These are phyloP conservation scores for Melanotaenia parkinsoni DNA, from an alignment of 2,797 vertebrate genomes.

Conservation along the genomic window DNA sequence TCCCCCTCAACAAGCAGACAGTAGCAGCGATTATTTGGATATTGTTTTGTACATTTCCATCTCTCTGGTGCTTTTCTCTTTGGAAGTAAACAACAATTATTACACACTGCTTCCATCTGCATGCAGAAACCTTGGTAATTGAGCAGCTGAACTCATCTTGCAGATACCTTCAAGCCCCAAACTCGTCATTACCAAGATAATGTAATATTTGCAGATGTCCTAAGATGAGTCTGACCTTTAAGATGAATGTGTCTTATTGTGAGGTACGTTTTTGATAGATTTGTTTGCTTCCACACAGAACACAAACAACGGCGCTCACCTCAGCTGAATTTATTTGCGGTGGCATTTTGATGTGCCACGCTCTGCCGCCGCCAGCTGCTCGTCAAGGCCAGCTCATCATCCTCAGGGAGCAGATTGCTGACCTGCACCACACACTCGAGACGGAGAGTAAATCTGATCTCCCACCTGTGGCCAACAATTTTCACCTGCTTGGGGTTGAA, in stretches of 20 bases:
- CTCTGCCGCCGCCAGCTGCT: constrained; percentile 13
- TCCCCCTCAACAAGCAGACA: constrained; percentile 1
- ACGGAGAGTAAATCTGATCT: constrained; percentile 21
- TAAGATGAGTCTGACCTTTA: constrained; percentile 50
- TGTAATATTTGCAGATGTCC: constrained; percentile 40
- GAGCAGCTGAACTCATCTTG: constrained; percentile 7
- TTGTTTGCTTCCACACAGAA: constrained; percentile 33
- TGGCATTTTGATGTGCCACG: constrained; percentile 41
- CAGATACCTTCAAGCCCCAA: constrained; percentile 6
- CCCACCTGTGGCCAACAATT: constrained; percentile 27
- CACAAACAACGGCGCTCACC: constrained; percentile 19
- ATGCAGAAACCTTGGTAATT: neutral
- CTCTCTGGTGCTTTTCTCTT: neutral
- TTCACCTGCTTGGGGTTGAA: constrained; percentile 14
- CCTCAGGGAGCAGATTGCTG: constrained; percentile 18
- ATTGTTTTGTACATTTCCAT: neutral
- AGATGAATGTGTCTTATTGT: constrained; percentile 49
- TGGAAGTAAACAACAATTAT: constrained; percentile 18
- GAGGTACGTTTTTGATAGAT: constrained; percentile 43
- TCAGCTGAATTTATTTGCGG: constrained; percentile 24
- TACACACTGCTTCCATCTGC: constrained; percentile 7
- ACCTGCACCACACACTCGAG: neutral
- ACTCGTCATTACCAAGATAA: constrained; percentile 29
- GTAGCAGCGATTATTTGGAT: neutral
- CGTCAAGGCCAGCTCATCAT: constrained; percentile 38